Evolutionary conservation across 2,888 invertebrate genomes (phyloP).

Genomic region (Pristionchus exspectatus): DNA sequence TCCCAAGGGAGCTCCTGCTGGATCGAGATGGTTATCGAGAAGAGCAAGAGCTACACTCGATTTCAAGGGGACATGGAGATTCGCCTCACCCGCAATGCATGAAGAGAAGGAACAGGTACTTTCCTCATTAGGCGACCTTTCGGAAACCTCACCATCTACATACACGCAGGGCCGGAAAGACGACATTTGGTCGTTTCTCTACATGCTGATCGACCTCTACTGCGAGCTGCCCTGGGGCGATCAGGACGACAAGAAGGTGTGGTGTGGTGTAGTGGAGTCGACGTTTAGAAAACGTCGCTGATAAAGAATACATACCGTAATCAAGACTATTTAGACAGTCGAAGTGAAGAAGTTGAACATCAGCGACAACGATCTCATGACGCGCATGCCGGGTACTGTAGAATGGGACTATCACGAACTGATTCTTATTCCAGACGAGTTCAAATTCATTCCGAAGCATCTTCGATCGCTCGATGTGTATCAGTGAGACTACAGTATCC

Average conservation of each 20-base stretch:
- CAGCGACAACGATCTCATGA: constrained; percentile 45
- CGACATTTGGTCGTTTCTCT: constrained; percentile 64
- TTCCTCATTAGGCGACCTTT: background rate
- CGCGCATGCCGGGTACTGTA: constrained; percentile 58
- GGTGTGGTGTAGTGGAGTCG: background rate
- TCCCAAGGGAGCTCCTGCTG: background rate
- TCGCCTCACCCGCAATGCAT: constrained; percentile 51
- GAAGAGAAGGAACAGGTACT: constrained; percentile 52
- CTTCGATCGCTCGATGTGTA: constrained; percentile 39
- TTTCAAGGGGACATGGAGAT: constrained; percentile 48
- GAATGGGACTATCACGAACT: constrained; percentile 53
- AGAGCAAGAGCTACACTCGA: constrained; percentile 27
- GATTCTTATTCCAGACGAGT: constrained; percentile 28
- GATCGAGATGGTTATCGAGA: constrained; percentile 6
- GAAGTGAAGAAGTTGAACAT: constrained; percentile 42
- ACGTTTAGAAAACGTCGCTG: background rate
- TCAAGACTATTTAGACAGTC: background rate
- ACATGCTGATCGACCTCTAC: constrained; percentile 83
- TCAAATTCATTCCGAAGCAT: constrained; percentile 34
- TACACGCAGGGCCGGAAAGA: constrained; percentile 48
- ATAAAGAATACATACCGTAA: background rate
- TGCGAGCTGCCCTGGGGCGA: constrained; percentile 72
- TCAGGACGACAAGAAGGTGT: constrained; percentile 19
- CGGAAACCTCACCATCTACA: background rate
- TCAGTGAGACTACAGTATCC: constrained; percentile 32